phyloP scores from a whole-genome alignment of 1,140 invertebrate genomes.

The Proctacanthus coquilletti region DNA sequence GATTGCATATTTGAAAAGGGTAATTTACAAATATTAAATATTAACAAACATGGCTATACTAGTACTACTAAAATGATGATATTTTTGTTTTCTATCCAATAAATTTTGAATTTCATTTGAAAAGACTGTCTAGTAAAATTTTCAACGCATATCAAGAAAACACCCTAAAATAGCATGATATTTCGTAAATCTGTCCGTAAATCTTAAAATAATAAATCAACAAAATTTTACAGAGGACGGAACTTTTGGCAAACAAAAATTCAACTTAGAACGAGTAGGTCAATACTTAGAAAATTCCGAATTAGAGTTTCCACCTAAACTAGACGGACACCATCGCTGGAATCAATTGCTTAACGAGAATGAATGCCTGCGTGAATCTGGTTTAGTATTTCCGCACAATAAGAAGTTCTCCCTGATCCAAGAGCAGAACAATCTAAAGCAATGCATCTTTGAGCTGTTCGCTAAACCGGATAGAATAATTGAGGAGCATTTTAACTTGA shows the following conservation, averaged over 20 bases:
- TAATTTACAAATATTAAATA: no score
- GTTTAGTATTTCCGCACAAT: conserved; percentile 57
- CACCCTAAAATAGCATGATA: no score
- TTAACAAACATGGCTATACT: no score
- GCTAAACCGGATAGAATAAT: conserved; percentile 47
- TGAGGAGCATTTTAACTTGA: conserved; percentile 40
- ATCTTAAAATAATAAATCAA: conserved; percentile 2
- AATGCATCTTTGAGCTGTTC: conserved; percentile 52
- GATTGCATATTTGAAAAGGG: conserved; percentile 30
- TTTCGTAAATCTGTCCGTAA: no score
- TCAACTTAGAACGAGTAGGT: conserved; percentile 77
- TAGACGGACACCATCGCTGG: conserved; percentile 57
- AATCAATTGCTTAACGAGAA: conserved; percentile 57
- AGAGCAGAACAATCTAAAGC: conserved; percentile 56
- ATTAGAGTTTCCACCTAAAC: conserved; percentile 42
- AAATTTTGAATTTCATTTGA: no score
- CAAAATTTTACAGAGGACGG: conserved; percentile 8
- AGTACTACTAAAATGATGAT: no score
- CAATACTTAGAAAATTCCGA: conserved; percentile 64
- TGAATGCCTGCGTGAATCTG: conserved; percentile 48
- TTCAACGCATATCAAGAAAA: no score
- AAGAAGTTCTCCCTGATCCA: conserved; percentile 67
- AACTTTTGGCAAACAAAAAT: conserved; percentile 41
- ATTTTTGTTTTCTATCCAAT: no score
- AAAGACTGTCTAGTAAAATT: no score